Base-by-base conservation (phyloP, 2,888 invertebrate species). In the Chrysolina oricalcia region DNA sequence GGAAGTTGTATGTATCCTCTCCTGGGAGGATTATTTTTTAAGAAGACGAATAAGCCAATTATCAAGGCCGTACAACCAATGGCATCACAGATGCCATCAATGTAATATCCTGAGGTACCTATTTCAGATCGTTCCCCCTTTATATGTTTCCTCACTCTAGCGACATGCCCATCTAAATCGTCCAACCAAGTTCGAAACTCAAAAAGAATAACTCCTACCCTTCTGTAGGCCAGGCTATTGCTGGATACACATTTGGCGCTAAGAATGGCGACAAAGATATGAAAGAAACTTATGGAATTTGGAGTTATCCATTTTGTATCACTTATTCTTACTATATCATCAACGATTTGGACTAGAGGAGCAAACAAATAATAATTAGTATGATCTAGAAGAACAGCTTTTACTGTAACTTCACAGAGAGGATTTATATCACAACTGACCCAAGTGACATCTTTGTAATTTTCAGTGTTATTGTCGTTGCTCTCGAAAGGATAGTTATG, bases 81-180 rank as follows among this genome's bases (percentile, higher is more conserved):
- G 0, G 93, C 92, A 89, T 97, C 97, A 83, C 96, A 95, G 4
- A 95, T 87, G 0, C 96, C 96, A 83, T 97, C 97, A 1, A 97
- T 92, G 88, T 94, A 94, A 84, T 95, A 96, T 0, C 97, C 97
- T 0, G 93, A 85, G 0, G 94, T 93, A 0, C 95, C 95, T n/a
- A 96, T 93, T 85, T 95, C 94, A 0, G 95, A 95, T 27, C 93
- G 90, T 87, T 95, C 95, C 0, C 95, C 95, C 76, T 92, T 91
- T 40, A 95, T 92, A 85, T 95, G 92, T 83, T 93, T 93, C 72
- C 94, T 91, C 35, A 92, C 93, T 75, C 97, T 92, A 0, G 96
- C 96, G 2, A 97, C 94, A 84, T 95, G 94, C 0, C 97, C 97
- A 84, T 97, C 97, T 77, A 97, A 88, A 84, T 96, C 95, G 84